Evolutionary conservation across 2,888 invertebrate genomes (phyloP).

Genomic region (Dascillus cervinus): DNA sequence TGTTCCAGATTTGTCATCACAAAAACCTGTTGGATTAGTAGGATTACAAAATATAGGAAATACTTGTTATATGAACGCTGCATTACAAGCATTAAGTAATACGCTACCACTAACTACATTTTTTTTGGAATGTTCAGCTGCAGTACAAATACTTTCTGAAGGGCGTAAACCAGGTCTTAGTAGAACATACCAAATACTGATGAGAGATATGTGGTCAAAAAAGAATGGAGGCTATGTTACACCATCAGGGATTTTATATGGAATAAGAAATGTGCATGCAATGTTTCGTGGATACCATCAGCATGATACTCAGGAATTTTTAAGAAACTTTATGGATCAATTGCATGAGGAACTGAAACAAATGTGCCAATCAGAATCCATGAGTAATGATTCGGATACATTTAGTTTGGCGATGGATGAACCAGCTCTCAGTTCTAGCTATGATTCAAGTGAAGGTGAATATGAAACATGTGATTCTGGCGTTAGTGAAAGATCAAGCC

Average conservation of each 20-base stretch:
- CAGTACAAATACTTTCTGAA: constrained; percentile 48
- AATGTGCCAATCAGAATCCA: constrained; percentile 41
- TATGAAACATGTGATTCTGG: constrained; percentile 93
- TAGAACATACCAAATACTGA: constrained; percentile 75
- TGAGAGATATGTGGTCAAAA: constrained; percentile 85
- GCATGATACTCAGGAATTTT: constrained; percentile 97
- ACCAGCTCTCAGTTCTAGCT: constrained; percentile 28
- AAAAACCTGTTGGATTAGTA: constrained; percentile 63
- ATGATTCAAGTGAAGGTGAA: constrained; percentile 56
- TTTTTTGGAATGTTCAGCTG: constrained; percentile 77
- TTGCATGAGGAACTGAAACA: constrained; percentile 93
- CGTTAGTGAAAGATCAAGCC: constrained; percentile 60
- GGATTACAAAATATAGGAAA: constrained; percentile 95
- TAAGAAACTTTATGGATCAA: constrained; percentile 97
- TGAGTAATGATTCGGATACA: constrained; percentile 29
- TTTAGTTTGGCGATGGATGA: constrained; percentile 36
- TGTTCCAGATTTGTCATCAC: constrained; percentile 36
- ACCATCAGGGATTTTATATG: constrained; percentile 55
- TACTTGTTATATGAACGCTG: constrained; percentile 98
- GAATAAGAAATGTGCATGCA: constrained; percentile 62
- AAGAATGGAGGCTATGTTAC: constrained; percentile 76
- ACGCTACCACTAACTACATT: constrained; percentile 84
- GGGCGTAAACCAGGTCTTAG: constrained; percentile 64
- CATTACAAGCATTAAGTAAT: constrained; percentile 90
- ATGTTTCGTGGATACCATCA: constrained; percentile 96